Conservation (phyloP, 2,888 invertebrate genomes). For the Hetaerina titia region DNA sequence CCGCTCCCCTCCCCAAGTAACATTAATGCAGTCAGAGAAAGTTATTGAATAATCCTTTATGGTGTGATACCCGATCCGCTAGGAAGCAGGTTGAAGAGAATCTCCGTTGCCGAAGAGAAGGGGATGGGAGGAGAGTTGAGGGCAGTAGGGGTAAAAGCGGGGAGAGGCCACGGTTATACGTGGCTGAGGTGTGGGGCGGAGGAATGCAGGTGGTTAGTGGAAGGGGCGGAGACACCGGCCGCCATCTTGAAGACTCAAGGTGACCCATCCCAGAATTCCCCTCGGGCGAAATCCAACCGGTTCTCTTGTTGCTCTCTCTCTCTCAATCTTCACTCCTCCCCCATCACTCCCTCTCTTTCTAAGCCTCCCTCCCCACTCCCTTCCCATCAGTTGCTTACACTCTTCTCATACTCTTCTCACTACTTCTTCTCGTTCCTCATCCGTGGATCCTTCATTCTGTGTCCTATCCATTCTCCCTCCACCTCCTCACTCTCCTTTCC, state of each 20-base stretch:
- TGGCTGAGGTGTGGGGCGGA: constrained; percentile 40
- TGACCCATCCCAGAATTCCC: constrained; percentile 68
- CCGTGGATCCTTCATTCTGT: constrained; percentile 32
- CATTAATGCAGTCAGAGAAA: constrained; percentile 63
- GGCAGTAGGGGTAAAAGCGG: constrained; percentile 1
- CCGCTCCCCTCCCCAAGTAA: background rate
- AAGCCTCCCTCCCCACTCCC: background rate
- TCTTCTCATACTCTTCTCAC: background rate
- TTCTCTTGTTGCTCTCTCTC: constrained; percentile 39
- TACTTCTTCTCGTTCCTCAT: background rate
- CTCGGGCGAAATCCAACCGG: constrained; percentile 57
- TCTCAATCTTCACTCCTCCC: constrained; percentile 53
- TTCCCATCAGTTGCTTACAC: background rate
- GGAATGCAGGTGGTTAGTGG: constrained; percentile 60
- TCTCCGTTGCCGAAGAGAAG: background rate
- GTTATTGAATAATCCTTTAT: constrained; percentile 66
- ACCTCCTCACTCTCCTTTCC: background rate
- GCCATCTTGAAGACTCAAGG: constrained; percentile 69
- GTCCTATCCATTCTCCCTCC: background rate
- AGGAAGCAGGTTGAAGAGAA: constrained; percentile 59
- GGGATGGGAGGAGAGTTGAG: background rate
- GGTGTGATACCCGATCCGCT: constrained; percentile 66
- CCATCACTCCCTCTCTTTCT: constrained; percentile 15
- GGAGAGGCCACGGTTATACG: constrained; percentile 58
- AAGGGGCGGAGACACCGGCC: constrained; percentile 47